Percentiles rank a stretch among this genome's conserved stretches.
These are phyloP conservation scores for Pandemis corylana DNA, from an alignment of 2,888 invertebrate species.

Conservation along the genomic window DNA sequence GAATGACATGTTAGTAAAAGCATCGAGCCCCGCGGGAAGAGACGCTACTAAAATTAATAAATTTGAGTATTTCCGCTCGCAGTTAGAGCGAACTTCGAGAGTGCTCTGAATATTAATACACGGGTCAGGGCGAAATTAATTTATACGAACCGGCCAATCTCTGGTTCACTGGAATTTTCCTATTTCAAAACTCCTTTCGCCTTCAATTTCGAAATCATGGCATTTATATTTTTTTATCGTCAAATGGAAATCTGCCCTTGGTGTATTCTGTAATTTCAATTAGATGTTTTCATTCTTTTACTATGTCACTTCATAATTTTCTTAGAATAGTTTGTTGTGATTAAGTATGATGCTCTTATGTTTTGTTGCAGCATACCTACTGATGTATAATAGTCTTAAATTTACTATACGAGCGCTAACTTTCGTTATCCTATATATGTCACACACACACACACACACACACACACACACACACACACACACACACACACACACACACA, in stretches of 20 bases:
- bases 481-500: no score
- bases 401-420: no score
- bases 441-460: no score
- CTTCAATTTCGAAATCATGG: slow-evolving; percentile 65
- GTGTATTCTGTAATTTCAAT: slow-evolving; percentile 20
- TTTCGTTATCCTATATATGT: no score
- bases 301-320: neutral
- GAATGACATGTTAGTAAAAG: slow-evolving; percentile 60
- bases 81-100: slow-evolving; percentile 79
- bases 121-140: slow-evolving; percentile 79
- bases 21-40: slow-evolving; percentile 59
- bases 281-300: neutral
- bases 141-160: slow-evolving; percentile 76
- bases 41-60: slow-evolving; percentile 74
- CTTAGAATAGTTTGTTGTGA: no score
- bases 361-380: no score
- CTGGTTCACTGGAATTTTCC: slow-evolving; percentile 72
- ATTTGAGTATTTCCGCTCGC: slow-evolving; percentile 74
- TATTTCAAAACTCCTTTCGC: slow-evolving; percentile 73
- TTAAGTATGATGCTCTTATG: no score
- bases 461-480: no score
- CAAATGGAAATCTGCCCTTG: slow-evolving; percentile 17
- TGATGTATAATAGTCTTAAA: no score
- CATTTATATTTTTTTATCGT: slow-evolving; percentile 29
- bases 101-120: slow-evolving; percentile 82